Evolutionary conservation across 1,140 invertebrate genomes (phyloP), one percentile per base, ranked within the genome.

Genomic region (Hyles vespertilio): DNA sequence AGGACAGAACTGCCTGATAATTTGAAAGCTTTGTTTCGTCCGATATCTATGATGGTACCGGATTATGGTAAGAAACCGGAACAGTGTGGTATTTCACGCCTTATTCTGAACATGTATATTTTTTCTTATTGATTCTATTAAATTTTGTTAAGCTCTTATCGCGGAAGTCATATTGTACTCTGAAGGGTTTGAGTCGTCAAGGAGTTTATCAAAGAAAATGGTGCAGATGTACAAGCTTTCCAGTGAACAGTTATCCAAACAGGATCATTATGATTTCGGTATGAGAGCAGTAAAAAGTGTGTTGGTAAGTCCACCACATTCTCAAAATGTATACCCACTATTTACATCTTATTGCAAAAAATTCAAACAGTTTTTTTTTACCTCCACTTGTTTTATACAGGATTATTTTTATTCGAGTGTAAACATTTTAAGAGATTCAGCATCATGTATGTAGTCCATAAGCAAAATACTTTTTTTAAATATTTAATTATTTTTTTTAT

Each of bases 181-280:
- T 0, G 96, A 97, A 89, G 96, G 96, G 12, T 98, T 98, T 73
- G 95, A 97, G 75, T 94, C 94, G 3, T 96, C 95, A 2, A 97
- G 96, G 79, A 90, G 92, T 3, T 88, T 98, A 11, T 95, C 96
- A 0, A 92, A 94, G 61, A 98, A 98, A 82, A 98, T 98, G 94
- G 94, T 95, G 0, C 93, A 97, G 75, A 96, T 97, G 93, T 98
- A 98, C 79, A 96, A 96, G 72, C 88, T 98, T 3, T 97, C 96
- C 65, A 96, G 95, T 69, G 96, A 98, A 85, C 96, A 98, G 84
- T 89, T 98, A 0, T 98, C 96, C 1, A 95, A 97, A 65, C 96
- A 98, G 83, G 95, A 97, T 81, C 96, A 98, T 76, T 98, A 98
- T 69, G 97, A 98, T 87, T 98, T 97, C 76, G 96, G 96, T 47